Percentiles rank a stretch among this genome's conserved stretches.
These are phyloP conservation scores for Corythoichthys intestinalis DNA, from an alignment of 2,113 vertebrate species.

Conservation along the genomic window DNA sequence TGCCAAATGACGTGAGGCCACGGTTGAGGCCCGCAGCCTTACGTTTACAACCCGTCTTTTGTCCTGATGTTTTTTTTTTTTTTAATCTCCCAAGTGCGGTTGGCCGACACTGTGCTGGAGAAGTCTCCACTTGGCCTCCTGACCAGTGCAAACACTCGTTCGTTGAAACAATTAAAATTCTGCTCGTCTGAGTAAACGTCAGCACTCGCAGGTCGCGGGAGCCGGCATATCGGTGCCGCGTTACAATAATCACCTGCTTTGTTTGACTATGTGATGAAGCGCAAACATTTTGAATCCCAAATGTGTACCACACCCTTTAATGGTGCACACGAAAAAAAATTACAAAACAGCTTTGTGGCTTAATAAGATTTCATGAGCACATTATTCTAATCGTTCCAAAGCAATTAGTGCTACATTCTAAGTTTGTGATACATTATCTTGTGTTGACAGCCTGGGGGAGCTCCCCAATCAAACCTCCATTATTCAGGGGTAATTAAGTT, in stretches of 20 bases:
- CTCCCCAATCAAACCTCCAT: slow-evolving; percentile 78
- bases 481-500: slow-evolving; percentile 81
- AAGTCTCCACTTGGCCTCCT: slow-evolving; percentile 26
- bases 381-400: slow-evolving; percentile 76
- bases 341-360: slow-evolving; percentile 53
- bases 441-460: slow-evolving; percentile 77
- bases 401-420: slow-evolving; percentile 79
- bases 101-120: not conserved
- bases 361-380: slow-evolving; percentile 76
- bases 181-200: slow-evolving; percentile 44
- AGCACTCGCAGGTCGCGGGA: slow-evolving; percentile 49
- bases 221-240: slow-evolving; percentile 34
- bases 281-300: slow-evolving; percentile 67
- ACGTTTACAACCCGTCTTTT: too few relatives aligned
- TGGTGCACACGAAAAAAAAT: slow-evolving; percentile 12
- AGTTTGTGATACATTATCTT: slow-evolving; percentile 78
- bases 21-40: too few relatives aligned
- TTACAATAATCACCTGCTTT: slow-evolving; percentile 68
- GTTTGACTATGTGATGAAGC: slow-evolving; percentile 66
- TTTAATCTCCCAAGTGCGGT: too few relatives aligned
- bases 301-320: slow-evolving; percentile 29
- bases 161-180: slow-evolving; percentile 49
- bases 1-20: too few relatives aligned
- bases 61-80: too few relatives aligned
- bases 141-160: slow-evolving; percentile 54